These are phyloP conservation scores for Drosophila truncata DNA, from an alignment of 1,140 invertebrate species.

Conservation along the genomic window DNA sequence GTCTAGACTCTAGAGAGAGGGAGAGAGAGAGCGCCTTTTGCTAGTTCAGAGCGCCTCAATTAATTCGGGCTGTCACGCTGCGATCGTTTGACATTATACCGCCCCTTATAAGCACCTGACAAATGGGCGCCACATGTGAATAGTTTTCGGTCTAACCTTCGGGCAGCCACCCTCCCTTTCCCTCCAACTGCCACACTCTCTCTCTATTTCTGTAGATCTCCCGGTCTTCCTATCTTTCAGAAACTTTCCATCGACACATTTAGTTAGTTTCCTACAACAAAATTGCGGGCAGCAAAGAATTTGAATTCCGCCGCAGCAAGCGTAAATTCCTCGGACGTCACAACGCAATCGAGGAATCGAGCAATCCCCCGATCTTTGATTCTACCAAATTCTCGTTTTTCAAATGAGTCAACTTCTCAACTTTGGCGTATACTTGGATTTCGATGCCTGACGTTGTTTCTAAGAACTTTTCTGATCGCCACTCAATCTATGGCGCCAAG, in stretches of 20 bases:
- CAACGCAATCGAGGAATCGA: constrained; percentile 8
- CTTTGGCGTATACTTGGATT: constrained; percentile 12
- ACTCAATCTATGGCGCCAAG: background rate
- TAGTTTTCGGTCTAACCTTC: constrained; percentile 27
- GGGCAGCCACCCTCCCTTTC: background rate
- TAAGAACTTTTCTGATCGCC: background rate
- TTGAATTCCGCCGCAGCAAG: background rate
- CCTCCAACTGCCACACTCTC: too few species aligned
- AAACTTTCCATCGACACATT: constrained; percentile 29
- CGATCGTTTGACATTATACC: constrained; percentile 41
- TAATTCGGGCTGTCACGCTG: constrained; percentile 63
- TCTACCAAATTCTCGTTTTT: constrained; percentile 10
- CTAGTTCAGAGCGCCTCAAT: constrained; percentile 34
- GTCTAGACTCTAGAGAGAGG: constrained; percentile 15
- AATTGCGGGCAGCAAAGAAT: constrained; percentile 5
- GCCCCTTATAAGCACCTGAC: constrained; percentile 48
- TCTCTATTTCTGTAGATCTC: background rate
- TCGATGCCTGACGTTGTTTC: constrained; percentile 21
- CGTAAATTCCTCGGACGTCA: constrained; percentile 26
- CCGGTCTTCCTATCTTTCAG: background rate
- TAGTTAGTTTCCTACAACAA: constrained; percentile 15
- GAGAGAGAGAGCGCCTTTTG: background rate
- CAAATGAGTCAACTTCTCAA: constrained; percentile 16
- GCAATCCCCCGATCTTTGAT: constrained; percentile 8
- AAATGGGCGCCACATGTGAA: constrained; percentile 72